Evolutionary conservation across 2,113 vertebrate species (phyloP), one percentile per base, ranked within the genome.

Genomic region (Cyanoliseus patagonus): DNA sequence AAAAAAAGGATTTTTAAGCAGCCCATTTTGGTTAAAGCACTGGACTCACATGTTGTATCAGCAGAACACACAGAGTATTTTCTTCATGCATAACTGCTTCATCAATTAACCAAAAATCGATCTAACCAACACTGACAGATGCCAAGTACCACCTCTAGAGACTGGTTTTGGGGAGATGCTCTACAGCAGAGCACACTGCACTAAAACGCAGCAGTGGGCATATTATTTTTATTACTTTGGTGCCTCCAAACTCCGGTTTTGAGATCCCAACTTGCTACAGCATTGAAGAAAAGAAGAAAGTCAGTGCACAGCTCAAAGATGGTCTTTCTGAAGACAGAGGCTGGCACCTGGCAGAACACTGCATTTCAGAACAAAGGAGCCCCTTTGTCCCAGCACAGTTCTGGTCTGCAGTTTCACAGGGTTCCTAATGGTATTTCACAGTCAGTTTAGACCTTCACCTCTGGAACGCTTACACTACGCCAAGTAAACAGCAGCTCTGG

Each of bases 391-490:
- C 2, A 13, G 16, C 18, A 23, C 3, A 4, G 74, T 24, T 63
- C 49, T 7, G 3, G 5, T 31, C 53, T 16, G 42, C 8, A 30
- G 6, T 3, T 49, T 19, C 47, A 10, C 39, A 3, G 62, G 61
- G 23, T 59, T 61, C 69, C 67, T 46, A 2, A 30, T 1, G 35
- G 63, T 15, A 24, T 57, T 66, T 44, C 85, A 57, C 6, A 51
- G 42, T 8, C 70, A 18, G 18, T 2, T n/a, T 3, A 33, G 47
- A 87, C 75, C 53, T 28, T 52, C 76, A 20, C 33, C 70, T 9
- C 46, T 10, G 63, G 72, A 51, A 77, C 0, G 8, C n/a, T 85
- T 42, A 2, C 0, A 0, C 79, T 11, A 13, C 0, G 27, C 69
- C 85, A 77, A 63, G 41, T 4, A 3, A 73, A 39, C 27, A 61